phyloP scores from a whole-genome alignment of 2,113 vertebrate genomes.

The Daboia siamensis region DNA sequence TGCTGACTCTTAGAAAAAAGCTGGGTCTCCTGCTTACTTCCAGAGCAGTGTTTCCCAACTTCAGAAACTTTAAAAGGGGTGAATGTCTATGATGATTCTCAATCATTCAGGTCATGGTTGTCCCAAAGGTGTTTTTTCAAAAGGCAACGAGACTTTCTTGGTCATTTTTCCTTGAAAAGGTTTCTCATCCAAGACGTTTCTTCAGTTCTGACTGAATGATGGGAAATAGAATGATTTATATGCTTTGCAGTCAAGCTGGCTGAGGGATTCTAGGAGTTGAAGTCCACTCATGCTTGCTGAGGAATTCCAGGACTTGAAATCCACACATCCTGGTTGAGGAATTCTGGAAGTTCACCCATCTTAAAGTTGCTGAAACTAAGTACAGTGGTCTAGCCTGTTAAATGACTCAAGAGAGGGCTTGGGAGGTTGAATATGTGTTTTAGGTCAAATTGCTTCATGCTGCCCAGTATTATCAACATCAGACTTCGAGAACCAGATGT shows the following conservation, averaged over 20 bases:
- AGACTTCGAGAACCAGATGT: background rate
- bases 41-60: background rate
- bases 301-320: no score
- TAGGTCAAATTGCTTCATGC: background rate
- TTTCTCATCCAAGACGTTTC: background rate
- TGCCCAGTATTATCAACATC: background rate
- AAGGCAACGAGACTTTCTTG: no score
- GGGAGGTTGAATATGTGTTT: background rate
- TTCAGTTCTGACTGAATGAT: background rate
- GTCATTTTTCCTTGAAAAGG: background rate
- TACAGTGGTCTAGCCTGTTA: background rate
- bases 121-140: background rate
- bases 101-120: background rate
- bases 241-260: background rate
- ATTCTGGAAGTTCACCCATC: background rate
- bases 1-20: background rate
- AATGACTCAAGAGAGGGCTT: background rate
- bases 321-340: background rate
- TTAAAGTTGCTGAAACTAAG: background rate
- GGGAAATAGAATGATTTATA: background rate
- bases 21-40: background rate
- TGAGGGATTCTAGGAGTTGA: background rate
- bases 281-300: background rate
- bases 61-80: background rate
- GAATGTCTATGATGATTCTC: background rate